Percentiles rank a stretch among this genome's conserved stretches.
These are phyloP conservation scores for Geotrupes spiniger DNA, from an alignment of 2,888 invertebrate genomes.

Conservation along the genomic window DNA sequence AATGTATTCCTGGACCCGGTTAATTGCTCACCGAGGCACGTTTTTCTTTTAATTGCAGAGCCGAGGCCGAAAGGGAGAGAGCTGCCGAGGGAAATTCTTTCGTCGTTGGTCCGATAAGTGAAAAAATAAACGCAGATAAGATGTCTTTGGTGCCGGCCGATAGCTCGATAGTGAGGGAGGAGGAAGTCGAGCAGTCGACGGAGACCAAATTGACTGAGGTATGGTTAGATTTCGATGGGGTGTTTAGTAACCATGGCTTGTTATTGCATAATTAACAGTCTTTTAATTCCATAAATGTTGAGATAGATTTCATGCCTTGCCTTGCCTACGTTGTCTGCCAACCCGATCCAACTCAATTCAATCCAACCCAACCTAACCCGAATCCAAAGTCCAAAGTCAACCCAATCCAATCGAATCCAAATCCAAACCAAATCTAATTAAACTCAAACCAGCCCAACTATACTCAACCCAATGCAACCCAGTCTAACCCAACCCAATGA, in stretches of 20 bases:
- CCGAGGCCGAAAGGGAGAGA: neutral
- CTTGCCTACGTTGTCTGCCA: too few relatives aligned
- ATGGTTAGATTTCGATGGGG: too few relatives aligned
- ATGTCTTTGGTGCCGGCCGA: slow-evolving; percentile 27
- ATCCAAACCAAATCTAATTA: neutral
- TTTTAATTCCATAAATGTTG: too few relatives aligned
- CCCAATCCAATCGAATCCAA: neutral
- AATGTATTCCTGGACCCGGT: slow-evolving; percentile 29
- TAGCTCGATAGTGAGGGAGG: slow-evolving; percentile 34
- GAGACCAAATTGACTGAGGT: slow-evolving; percentile 44
- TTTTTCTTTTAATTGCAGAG: neutral
- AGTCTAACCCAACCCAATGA: too few relatives aligned
- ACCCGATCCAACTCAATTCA: neutral
- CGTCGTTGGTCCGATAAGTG: too few relatives aligned
- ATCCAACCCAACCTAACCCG: neutral
- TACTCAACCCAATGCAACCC: too few relatives aligned
- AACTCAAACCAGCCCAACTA: too few relatives aligned
- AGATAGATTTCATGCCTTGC: too few relatives aligned
- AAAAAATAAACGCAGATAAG: slow-evolving; percentile 19
- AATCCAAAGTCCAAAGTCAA: neutral
- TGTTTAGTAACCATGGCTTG: too few relatives aligned
- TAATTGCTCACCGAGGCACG: slow-evolving; percentile 15
- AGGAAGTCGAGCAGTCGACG: slow-evolving; percentile 42
- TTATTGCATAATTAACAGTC: too few relatives aligned
- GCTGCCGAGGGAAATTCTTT: slow-evolving; percentile 1